Conservation (phyloP, 2,113 vertebrate genomes). For the Alexandromys fortis region DNA sequence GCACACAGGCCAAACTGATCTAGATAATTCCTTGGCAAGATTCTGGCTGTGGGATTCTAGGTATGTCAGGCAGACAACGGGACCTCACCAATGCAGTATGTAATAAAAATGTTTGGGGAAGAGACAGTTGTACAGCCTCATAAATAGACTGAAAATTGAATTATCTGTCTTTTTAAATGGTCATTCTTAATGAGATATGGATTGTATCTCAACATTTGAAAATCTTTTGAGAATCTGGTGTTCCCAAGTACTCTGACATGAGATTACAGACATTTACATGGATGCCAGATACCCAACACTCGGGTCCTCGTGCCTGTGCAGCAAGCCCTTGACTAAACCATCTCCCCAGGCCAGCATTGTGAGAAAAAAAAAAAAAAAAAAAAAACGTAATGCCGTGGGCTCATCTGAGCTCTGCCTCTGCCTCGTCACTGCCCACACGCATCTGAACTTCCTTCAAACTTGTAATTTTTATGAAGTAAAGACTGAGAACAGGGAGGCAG, state of each 20-base stretch:
- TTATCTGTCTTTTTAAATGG: neutral
- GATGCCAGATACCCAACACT: neutral
- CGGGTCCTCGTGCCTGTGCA: neutral
- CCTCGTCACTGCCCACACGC: neutral
- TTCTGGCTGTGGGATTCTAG: neutral
- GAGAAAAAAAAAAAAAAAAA: neutral
- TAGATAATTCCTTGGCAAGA: neutral
- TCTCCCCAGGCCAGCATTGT: neutral
- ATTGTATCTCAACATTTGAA: neutral
- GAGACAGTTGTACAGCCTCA: neutral
- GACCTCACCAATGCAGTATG: neutral
- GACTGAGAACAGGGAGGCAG: neutral
- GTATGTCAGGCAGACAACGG: neutral
- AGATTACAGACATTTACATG: neutral
- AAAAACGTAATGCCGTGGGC: rapidly evolving
- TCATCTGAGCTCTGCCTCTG: neutral
- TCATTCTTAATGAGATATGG: neutral
- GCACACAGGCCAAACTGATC: neutral
- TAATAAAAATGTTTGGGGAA: neutral
- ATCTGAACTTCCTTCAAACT: neutral
- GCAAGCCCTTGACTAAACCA: neutral
- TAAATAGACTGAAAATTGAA: neutral
- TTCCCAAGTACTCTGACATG: neutral
- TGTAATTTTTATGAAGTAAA: neutral
- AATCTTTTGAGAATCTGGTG: neutral